Evolutionary conservation across 2,888 invertebrate genomes (phyloP).

Genomic region (Choristoneura rosaceana): DNA sequence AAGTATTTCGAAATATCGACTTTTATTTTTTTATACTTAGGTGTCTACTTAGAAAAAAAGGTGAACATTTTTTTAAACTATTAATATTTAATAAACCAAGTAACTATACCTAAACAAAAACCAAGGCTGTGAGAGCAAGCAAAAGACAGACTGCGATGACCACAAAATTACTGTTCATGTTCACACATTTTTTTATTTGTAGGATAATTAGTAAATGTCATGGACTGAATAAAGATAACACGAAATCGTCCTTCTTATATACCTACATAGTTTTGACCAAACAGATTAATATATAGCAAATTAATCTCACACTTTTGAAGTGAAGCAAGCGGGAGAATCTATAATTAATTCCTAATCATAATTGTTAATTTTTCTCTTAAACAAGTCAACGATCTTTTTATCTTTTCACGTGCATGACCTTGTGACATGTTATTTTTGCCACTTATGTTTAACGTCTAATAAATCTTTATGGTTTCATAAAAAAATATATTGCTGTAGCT

Average conservation of each 20-base stretch:
- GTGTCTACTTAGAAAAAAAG: not conserved
- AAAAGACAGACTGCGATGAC: slow-evolving; percentile 4
- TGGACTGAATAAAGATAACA: not conserved
- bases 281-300: slow-evolving; percentile 16
- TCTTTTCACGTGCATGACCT: slow-evolving; percentile 13
- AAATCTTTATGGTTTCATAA: slow-evolving; percentile 2
- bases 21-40: no score
- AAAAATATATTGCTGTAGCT: slow-evolving; percentile 1
- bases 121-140: not conserved
- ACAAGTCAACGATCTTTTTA: not conserved
- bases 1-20: no score
- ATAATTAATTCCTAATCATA: slow-evolving; percentile 8
- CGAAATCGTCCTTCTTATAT: not conserved
- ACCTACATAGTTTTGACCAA: slow-evolving; percentile 11
- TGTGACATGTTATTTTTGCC: slow-evolving; percentile 14
- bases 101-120: not conserved
- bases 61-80: not conserved
- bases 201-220: slow-evolving; percentile 33
- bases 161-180: slow-evolving; percentile 4
- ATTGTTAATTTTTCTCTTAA: slow-evolving; percentile 16
- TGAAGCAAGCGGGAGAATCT: slow-evolving; percentile 14
- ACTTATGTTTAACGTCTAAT: not conserved
- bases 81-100: not conserved
- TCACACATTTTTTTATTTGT: slow-evolving; percentile 21
- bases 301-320: not conserved